Evolutionary conservation across 2,888 invertebrate species (phyloP).

Genomic region (Parasteatoda lunata): DNA sequence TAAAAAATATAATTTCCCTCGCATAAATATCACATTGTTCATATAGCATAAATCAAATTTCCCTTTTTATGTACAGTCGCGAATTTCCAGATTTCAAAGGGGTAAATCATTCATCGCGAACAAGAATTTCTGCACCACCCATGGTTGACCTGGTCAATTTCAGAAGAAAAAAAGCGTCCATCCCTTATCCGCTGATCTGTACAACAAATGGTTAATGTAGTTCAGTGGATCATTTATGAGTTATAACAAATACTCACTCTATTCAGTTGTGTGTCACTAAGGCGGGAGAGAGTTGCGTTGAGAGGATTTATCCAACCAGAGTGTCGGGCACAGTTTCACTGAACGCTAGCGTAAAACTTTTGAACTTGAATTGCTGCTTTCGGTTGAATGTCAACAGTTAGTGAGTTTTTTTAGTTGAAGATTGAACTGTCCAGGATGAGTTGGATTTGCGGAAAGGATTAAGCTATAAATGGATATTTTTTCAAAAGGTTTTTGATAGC

Average conservation of each 20-base stretch:
- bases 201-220: constrained; percentile 34
- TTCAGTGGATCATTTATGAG: constrained; percentile 55
- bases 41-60: too few relatives aligned
- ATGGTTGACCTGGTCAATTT: constrained; percentile 34
- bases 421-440: background rate
- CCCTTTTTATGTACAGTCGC: too few relatives aligned
- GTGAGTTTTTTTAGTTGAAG: background rate
- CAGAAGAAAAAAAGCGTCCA: constrained; percentile 5
- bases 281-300: constrained; percentile 1
- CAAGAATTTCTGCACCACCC: background rate
- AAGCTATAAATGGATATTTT: constrained; percentile 9
- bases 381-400: background rate
- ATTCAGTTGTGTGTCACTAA: constrained; percentile 14
- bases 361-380: background rate
- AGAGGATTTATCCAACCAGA: constrained; percentile 5
- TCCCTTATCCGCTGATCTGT: constrained; percentile 8
- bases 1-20: too few relatives aligned
- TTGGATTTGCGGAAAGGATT: background rate
- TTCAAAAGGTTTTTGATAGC: background rate
- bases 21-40: too few relatives aligned
- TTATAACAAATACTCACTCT: constrained; percentile 33
- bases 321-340: constrained; percentile 2
- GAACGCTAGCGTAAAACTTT: constrained; percentile 1
- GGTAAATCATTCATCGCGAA: background rate
- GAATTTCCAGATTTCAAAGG: too few relatives aligned